Percentiles rank a stretch among this genome's conserved stretches.
phyloP scores from a whole-genome alignment of 2,888 invertebrate genomes.

The Azorinus chamasolen region DNA sequence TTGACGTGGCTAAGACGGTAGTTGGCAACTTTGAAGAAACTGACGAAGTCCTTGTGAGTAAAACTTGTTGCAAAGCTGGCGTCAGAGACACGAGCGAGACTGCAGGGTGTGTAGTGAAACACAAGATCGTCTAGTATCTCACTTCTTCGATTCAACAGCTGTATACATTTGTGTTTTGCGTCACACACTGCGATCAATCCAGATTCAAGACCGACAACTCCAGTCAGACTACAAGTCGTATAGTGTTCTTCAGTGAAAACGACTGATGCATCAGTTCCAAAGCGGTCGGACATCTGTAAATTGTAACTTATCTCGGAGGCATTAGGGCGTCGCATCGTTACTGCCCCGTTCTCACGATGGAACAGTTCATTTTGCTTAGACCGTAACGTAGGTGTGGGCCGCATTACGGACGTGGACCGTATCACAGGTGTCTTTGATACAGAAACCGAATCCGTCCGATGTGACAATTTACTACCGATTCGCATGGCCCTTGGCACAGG shows the following conservation, averaged over 20 bases:
- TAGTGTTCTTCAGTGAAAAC: conserved; percentile 48
- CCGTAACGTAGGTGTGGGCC: neutral
- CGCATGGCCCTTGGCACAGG: neutral
- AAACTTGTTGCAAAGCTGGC: conserved; percentile 52
- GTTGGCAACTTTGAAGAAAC: conserved; percentile 33
- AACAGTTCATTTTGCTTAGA: neutral
- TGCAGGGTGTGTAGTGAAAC: conserved; percentile 54
- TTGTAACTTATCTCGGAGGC: neutral
- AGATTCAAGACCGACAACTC: conserved; percentile 48
- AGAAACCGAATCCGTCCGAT: neutral
- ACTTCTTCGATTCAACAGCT: conserved; percentile 49
- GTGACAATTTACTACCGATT: too few species aligned
- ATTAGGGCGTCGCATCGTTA: neutral
- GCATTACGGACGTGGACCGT: neutral
- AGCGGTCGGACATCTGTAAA: neutral
- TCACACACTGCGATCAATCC: conserved; percentile 54
- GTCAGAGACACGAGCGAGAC: conserved; percentile 48
- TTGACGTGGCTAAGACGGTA: conserved; percentile 35
- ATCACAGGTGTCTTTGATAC: neutral
- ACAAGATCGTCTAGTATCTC: conserved; percentile 48
- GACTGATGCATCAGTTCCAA: conserved; percentile 1
- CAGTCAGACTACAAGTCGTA: conserved; percentile 51
- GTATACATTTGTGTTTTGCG: conserved; percentile 54
- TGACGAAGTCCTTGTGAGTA: conserved; percentile 59
- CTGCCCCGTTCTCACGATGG: neutral